Conservation (phyloP, 2,113 vertebrate genomes). For the Cavia porcellus region DNA sequence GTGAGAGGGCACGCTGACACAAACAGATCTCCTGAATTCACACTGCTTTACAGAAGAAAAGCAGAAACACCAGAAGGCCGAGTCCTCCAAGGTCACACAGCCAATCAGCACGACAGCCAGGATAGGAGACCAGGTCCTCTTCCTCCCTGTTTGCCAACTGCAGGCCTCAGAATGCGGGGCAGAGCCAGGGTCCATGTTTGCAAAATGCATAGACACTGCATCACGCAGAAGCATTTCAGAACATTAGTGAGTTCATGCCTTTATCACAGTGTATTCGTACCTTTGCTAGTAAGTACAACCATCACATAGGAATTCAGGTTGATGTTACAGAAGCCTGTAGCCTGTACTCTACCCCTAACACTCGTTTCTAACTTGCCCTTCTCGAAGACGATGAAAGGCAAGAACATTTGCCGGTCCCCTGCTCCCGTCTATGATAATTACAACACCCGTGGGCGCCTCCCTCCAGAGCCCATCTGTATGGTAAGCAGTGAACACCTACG, state of each 20-base stretch:
- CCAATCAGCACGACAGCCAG: fast-evolving
- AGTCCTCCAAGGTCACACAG: neutral
- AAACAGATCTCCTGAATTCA: neutral
- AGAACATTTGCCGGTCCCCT: neutral
- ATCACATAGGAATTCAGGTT: neutral
- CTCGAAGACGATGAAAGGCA: neutral
- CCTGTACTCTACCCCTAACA: fast-evolving
- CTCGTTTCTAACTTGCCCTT: neutral
- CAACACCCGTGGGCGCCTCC: neutral
- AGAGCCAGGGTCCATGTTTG: fast-evolving
- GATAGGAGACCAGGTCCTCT: neutral
- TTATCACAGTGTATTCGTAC: neutral
- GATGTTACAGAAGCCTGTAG: neutral
- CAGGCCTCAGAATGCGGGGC: neutral
- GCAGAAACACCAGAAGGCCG: no score
- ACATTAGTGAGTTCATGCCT: neutral
- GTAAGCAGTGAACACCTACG: neutral
- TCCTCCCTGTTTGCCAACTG: no score
- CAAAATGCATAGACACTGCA: neutral
- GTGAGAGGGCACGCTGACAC: neutral
- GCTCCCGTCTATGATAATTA: neutral
- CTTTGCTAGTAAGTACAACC: neutral
- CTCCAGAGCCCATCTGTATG: neutral
- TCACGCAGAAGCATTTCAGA: neutral
- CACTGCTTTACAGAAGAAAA: no score